Evolutionary conservation across 2,888 invertebrate species (phyloP), one percentile per base, ranked within the genome.

Genomic region (Silvanus unidentatus): DNA sequence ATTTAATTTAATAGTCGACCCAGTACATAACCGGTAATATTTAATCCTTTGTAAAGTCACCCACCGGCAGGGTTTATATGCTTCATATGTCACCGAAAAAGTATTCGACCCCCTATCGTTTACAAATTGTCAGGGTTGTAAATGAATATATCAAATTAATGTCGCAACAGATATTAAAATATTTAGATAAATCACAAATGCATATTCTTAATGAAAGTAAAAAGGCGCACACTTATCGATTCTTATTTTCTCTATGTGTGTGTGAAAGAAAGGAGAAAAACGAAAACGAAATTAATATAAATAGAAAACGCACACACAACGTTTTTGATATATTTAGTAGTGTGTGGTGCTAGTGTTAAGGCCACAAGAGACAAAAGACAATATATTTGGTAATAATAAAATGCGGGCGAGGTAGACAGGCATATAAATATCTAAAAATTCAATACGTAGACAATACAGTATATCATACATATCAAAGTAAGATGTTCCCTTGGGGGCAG

Each of bases 381-480:
- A 13, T 37, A 15, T 37, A 32, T 32, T 9, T 13, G 14, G 16
- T 37, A 37, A 37, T 37, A 37, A 37, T 37, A 37, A 15, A 16
- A 34, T 14, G 34, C 42, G 36, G n/a, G 16, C 16, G 38, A 47
- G 42, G 47, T 48, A 52, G 54, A 60, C 53, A 60, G 53, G 56
- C 54, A 54, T 57, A 64, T 66, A 66, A 65, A 63, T 59, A 63
- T 65, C 60, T 58, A 61, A 62, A 63, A 66, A 65, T 65, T 65
- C 64, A 63, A 65, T 66, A 64, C 64, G 62, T 63, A 60, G 60
- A 66, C 64, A 66, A 66, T 64, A 62, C 64, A 63, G 67, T 68
- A 66, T 66, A 69, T 69, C 69, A 69, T 70, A 65, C 68, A 68
- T 69, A 69, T 60, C 64, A 67, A 66, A 69, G 65, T 65, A 55